Percentiles rank a stretch among this genome's conserved stretches.
Conservation (phyloP, 2,888 invertebrate genomes). For the Bombylius major region DNA sequence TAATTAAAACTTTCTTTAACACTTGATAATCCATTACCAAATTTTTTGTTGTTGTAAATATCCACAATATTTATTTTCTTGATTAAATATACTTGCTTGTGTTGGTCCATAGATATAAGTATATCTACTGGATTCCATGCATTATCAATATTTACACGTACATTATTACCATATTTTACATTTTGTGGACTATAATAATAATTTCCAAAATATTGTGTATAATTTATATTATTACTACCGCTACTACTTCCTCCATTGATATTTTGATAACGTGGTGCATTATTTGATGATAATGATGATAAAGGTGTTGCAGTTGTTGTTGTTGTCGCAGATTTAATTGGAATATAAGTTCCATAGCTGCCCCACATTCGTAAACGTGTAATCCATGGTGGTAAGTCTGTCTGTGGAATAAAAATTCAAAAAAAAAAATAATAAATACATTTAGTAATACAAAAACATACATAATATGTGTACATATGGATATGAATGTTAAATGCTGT, state of each 20-base stretch:
- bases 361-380: slow-evolving; percentile 64
- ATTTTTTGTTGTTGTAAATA: slow-evolving; percentile 27
- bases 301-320: slow-evolving; percentile 26
- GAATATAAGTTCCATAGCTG: slow-evolving; percentile 45
- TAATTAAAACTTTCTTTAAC: slow-evolving; percentile 34
- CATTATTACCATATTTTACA: slow-evolving; percentile 33
- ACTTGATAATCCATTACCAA: slow-evolving; percentile 23
- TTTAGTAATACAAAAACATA: too few species aligned
- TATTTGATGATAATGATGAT: slow-evolving; percentile 12
- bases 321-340: slow-evolving; percentile 33
- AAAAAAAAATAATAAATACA: too few species aligned
- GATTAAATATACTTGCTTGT: slow-evolving; percentile 36
- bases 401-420: slow-evolving; percentile 16
- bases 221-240: slow-evolving; percentile 19
- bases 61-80: slow-evolving; percentile 36
- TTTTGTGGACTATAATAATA: slow-evolving; percentile 36
- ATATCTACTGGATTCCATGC: slow-evolving; percentile 38
- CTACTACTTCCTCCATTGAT: slow-evolving; percentile 4
- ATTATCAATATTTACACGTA: slow-evolving; percentile 36
- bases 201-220: slow-evolving; percentile 30
- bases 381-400: slow-evolving; percentile 45
- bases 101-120: slow-evolving; percentile 38
- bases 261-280: slow-evolving; percentile 13
- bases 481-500: too few species aligned
- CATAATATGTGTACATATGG: too few species aligned